Evolutionary conservation across 2,797 vertebrate genomes (phyloP).

Genomic region (Lepus townsendii): DNA sequence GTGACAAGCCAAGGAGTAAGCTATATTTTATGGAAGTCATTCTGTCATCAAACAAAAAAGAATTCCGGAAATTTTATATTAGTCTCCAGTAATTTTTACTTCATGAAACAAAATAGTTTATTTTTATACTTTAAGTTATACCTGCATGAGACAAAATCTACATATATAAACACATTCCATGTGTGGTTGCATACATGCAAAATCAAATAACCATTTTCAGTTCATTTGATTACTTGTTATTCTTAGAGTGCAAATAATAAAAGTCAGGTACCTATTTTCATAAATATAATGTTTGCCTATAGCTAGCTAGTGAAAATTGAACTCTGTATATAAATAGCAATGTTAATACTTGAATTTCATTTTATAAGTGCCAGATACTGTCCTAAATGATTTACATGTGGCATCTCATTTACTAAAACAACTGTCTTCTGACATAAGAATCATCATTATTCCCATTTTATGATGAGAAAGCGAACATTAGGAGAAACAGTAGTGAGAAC

Average conservation of each 20-base stretch:
- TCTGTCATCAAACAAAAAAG: background rate
- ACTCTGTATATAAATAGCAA: background rate
- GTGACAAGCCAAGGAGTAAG: background rate
- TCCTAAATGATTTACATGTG: background rate
- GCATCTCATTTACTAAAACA: background rate
- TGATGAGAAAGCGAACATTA: background rate
- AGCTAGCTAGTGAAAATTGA: background rate
- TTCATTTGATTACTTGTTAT: background rate
- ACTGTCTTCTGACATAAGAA: background rate
- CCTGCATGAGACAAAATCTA: background rate
- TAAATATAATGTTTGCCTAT: slow-evolving; percentile 21
- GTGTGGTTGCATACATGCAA: background rate
- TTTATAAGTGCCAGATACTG: background rate
- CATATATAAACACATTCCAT: background rate
- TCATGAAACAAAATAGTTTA: slow-evolving; percentile 33
- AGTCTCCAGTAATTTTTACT: background rate
- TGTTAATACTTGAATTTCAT: background rate
- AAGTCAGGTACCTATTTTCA: background rate
- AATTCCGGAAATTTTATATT: background rate
- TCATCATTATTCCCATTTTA: background rate
- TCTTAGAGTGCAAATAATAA: background rate
- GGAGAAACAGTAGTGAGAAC: background rate
- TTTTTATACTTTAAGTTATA: slow-evolving; percentile 13
- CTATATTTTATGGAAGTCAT: slow-evolving; percentile 7
- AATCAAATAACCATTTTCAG: slow-evolving; percentile 55